These are phyloP conservation scores for Hapalemur alaotrensis DNA, from an alignment of 2,797 vertebrate species.

Conservation along the genomic window DNA sequence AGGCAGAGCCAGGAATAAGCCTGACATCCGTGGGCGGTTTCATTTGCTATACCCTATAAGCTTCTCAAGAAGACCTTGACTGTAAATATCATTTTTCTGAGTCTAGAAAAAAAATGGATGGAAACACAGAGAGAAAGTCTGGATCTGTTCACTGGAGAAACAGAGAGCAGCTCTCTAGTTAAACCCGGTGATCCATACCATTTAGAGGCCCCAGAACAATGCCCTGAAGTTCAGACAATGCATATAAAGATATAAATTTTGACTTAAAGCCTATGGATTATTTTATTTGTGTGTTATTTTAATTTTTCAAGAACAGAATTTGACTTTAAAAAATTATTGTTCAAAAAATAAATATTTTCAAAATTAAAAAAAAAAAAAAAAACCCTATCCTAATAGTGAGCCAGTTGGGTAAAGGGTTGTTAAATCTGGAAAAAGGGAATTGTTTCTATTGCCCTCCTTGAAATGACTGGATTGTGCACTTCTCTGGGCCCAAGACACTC, in stretches of 20 bases:
- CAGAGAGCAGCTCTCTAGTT: background rate
- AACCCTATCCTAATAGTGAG: background rate
- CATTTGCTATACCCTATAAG: background rate
- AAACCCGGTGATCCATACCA: background rate
- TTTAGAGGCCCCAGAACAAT: background rate
- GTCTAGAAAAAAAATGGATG: background rate
- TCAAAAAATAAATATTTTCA: background rate
- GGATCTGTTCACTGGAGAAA: background rate
- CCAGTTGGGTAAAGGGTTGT: fast-evolving
- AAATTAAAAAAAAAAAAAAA: background rate
- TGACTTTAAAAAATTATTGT: background rate
- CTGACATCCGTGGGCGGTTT: fast-evolving
- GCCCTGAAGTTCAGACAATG: background rate
- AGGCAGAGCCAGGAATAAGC: background rate
- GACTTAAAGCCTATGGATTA: background rate
- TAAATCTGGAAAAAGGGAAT: background rate
- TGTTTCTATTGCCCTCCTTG: background rate
- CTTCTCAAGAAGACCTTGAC: background rate
- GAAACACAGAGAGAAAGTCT: background rate
- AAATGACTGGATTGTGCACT: background rate
- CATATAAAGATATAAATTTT: background rate
- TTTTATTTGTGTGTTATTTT: background rate
- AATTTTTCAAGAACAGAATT: background rate
- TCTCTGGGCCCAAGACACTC: background rate
- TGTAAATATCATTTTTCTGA: background rate